These are phyloP conservation scores for Nematopogon swammerdamellus DNA, from an alignment of 2,888 invertebrate genomes.

Conservation along the genomic window DNA sequence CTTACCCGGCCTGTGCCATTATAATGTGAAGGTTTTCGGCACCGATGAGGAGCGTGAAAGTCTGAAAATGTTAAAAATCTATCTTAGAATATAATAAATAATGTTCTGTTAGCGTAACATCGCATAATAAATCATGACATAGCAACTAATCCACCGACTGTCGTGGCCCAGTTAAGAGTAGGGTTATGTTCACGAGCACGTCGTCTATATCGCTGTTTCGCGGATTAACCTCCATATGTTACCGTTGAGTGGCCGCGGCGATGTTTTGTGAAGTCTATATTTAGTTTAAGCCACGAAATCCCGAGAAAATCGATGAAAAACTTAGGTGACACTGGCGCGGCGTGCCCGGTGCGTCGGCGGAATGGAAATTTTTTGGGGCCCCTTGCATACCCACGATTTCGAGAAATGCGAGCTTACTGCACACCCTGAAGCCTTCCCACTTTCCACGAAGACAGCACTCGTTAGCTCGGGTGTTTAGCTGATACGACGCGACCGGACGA, in stretches of 20 bases:
- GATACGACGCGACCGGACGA: slow-evolving; percentile 31
- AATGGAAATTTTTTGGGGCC: background rate
- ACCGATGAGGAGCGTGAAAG: background rate
- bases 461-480: background rate
- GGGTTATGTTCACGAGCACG: slow-evolving; percentile 34
- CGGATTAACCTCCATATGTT: background rate
- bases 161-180: slow-evolving; percentile 48
- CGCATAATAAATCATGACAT: background rate
- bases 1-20: slow-evolving; percentile 49
- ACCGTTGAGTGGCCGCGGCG: background rate
- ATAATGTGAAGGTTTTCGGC: background rate
- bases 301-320: background rate
- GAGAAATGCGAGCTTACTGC: background rate
- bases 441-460: background rate
- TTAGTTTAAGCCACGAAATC: background rate
- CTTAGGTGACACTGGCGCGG: background rate
- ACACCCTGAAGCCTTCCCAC: background rate
- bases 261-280: background rate
- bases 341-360: background rate
- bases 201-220: background rate
- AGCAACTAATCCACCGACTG: slow-evolving; percentile 14
- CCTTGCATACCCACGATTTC: background rate
- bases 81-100: background rate
- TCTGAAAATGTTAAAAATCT: background rate
- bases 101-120: background rate